Conservation (phyloP, 2,797 vertebrate species). For the Melanotaenia nigrans region DNA sequence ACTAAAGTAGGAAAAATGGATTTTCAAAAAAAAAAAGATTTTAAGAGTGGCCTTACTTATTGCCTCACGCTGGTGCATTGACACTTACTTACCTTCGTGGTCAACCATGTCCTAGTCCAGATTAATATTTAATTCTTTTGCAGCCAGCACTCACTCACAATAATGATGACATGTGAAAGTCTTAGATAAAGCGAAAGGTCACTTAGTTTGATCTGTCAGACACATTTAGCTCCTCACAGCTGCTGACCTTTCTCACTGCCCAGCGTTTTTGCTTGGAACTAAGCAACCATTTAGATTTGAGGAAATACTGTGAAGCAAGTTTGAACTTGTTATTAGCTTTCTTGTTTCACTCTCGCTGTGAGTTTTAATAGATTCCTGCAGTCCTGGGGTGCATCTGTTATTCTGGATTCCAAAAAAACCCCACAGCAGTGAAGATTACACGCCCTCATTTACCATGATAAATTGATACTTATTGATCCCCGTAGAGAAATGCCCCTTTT, state of each 20-base stretch:
- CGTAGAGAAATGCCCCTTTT: slow-evolving; percentile 44
- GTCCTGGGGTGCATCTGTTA: slow-evolving; percentile 39
- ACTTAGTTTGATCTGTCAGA: slow-evolving; percentile 41
- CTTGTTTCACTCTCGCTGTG: slow-evolving; percentile 39
- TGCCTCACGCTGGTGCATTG: background rate
- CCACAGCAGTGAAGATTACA: slow-evolving; percentile 44
- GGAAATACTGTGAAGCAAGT: slow-evolving; percentile 32
- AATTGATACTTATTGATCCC: slow-evolving; percentile 62
- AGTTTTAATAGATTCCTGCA: slow-evolving; percentile 58
- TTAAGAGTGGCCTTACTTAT: slow-evolving; percentile 1
- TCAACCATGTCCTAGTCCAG: slow-evolving; percentile 3
- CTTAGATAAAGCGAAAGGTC: slow-evolving; percentile 41
- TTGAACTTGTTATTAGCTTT: slow-evolving; percentile 46
- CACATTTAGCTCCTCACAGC: slow-evolving; percentile 46
- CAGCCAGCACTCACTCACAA: background rate
- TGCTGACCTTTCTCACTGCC: slow-evolving; percentile 38
- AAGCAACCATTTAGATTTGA: slow-evolving; percentile 35
- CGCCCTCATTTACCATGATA: slow-evolving; percentile 50
- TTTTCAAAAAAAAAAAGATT: background rate
- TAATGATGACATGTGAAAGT: slow-evolving; percentile 30
- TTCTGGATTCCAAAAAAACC: slow-evolving; percentile 23
- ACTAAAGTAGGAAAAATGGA: background rate
- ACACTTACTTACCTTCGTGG: background rate
- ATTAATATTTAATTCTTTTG: slow-evolving; percentile 11
- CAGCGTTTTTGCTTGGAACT: slow-evolving; percentile 26